Evolutionary conservation across 64 coral and sea anemone species (phyloP).

Genomic region (Pocillopora verrucosa): DNA sequence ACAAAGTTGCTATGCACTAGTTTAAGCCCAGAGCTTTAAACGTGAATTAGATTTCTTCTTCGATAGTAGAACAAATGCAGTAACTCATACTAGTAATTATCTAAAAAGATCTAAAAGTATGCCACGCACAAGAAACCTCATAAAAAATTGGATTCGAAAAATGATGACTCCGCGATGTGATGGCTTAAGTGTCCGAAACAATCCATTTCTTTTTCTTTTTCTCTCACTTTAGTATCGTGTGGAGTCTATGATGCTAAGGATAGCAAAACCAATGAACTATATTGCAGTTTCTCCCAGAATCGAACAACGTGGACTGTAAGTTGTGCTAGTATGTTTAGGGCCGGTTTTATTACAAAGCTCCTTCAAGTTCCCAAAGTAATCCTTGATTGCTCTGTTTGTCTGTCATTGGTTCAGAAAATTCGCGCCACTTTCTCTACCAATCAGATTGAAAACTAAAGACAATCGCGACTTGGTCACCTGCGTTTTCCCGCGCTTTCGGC

Average conservation of each 20-base stretch:
- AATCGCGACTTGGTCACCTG: too few species aligned
- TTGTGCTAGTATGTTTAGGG: not conserved
- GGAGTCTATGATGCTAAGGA: slow-evolving; percentile 97
- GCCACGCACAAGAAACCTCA: not conserved
- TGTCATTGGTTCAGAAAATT: too few species aligned
- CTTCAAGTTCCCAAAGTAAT: too few species aligned
- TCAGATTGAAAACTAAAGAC: too few species aligned
- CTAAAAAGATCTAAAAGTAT: not conserved
- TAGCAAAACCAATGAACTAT: slow-evolving; percentile 96
- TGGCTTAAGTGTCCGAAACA: too few species aligned
- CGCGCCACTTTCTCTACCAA: too few species aligned
- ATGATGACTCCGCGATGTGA: too few species aligned
- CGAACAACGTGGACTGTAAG: slow-evolving; percentile 76
- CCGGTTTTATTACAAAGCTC: too few species aligned
- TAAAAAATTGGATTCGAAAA: too few species aligned
- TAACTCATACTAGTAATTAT: not conserved
- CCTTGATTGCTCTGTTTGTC: too few species aligned
- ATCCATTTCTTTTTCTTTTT: not conserved
- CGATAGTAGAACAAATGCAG: not conserved
- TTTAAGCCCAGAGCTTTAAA: not conserved
- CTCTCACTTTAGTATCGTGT: slow-evolving; percentile 78
- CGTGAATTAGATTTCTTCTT: not conserved
- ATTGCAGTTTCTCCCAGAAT: slow-evolving; percentile 85
- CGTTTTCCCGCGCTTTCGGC: too few species aligned
- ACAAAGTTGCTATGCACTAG: too few species aligned